phyloP scores from a whole-genome alignment of 2,113 vertebrate species.

The Scomber japonicus region DNA sequence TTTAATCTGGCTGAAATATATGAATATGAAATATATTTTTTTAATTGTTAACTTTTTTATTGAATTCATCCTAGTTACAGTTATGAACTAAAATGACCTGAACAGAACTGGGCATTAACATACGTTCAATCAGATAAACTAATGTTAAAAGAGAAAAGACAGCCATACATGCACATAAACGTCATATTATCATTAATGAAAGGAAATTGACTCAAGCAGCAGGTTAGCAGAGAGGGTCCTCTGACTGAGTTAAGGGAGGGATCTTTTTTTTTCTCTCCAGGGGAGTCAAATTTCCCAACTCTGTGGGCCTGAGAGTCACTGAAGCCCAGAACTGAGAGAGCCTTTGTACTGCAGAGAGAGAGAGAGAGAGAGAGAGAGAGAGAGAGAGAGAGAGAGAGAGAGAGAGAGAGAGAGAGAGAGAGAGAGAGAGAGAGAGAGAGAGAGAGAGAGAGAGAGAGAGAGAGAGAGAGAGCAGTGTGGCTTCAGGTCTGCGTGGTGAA shows the following conservation, averaged over 20 bases:
- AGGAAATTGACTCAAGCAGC: conserved; percentile 33
- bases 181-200: conserved; percentile 14
- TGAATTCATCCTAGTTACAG: background rate
- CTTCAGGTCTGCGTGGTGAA: conserved; percentile 63
- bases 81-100: background rate
- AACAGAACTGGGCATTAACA: background rate
- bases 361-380: conserved; percentile 53
- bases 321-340: conserved; percentile 70
- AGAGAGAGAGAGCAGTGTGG: conserved; percentile 55
- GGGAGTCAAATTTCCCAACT: conserved; percentile 77
- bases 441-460: conserved; percentile 45
- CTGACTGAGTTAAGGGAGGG: conserved; percentile 31
- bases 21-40: background rate
- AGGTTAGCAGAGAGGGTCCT: conserved; percentile 54
- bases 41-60: background rate
- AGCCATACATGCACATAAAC: background rate
- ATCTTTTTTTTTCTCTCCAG: conserved; percentile 47
- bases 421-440: conserved; percentile 45
- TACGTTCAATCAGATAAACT: background rate
- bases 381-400: conserved; percentile 53
- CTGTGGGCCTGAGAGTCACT: conserved; percentile 63
- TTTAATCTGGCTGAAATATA: no score
- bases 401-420: conserved; percentile 48
- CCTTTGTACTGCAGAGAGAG: conserved; percentile 73
- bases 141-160: background rate